Conservation (phyloP, 2,113 vertebrate species). For the Otis tarda region DNA sequence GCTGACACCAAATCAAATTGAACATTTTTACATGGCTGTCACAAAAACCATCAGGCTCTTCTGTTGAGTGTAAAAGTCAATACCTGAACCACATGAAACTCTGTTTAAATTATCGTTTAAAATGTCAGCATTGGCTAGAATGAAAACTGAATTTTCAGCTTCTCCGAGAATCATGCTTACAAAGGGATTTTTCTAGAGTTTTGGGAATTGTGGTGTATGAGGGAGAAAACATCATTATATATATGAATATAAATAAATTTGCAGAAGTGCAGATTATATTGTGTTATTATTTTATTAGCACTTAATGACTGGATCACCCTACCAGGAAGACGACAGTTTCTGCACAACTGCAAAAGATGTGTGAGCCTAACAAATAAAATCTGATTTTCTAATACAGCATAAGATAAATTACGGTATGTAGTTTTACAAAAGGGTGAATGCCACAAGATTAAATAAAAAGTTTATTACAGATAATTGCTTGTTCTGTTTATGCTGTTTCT, state of each 20-base stretch:
- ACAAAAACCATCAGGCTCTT: not conserved
- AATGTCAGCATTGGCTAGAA: not conserved
- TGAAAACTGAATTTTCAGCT: not conserved
- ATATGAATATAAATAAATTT: not conserved
- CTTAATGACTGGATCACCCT: not conserved
- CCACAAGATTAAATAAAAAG: slow-evolving; percentile 72
- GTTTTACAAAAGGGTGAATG: slow-evolving; percentile 51
- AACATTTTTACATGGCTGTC: slow-evolving; percentile 7
- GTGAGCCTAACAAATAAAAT: not conserved
- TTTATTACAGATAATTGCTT: slow-evolving; percentile 81
- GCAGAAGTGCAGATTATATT: not conserved
- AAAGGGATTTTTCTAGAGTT: not conserved
- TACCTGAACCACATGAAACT: not conserved
- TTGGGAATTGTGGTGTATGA: not conserved
- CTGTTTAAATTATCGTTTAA: not conserved
- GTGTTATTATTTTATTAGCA: not conserved
- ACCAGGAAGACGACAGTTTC: not conserved
- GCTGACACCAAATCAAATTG: not conserved
- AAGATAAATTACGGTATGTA: slow-evolving; percentile 47
- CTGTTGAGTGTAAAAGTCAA: not conserved
- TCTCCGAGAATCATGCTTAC: not conserved
- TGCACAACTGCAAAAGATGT: not conserved
- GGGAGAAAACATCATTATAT: not conserved
- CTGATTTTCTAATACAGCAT: not conserved
- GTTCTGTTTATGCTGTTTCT: slow-evolving; percentile 69